Percentiles rank a stretch among this genome's conserved stretches.
These are phyloP conservation scores for Cyprinodon diabolis DNA, from an alignment of 2,797 vertebrate species.

Conservation along the genomic window DNA sequence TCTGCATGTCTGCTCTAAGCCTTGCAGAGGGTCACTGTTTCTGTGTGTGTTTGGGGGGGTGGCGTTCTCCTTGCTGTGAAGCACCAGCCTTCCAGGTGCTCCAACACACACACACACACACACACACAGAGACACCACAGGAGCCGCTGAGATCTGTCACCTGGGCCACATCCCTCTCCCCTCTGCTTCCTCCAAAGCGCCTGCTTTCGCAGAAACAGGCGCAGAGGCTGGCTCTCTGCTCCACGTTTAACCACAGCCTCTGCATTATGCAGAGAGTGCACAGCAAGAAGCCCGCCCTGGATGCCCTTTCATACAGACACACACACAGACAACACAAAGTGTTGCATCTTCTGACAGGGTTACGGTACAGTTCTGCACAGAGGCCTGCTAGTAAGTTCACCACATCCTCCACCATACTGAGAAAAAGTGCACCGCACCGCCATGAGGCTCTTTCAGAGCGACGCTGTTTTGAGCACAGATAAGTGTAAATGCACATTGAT, in stretches of 20 bases:
- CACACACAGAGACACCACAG: slow-evolving; percentile 56
- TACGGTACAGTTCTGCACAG: slow-evolving; percentile 33
- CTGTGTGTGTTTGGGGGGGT: neutral
- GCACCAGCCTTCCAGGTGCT: slow-evolving; percentile 45
- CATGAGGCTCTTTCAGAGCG: slow-evolving; percentile 37
- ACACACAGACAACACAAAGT: slow-evolving; percentile 6
- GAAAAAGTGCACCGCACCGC: slow-evolving; percentile 57
- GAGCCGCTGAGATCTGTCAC: slow-evolving; percentile 59
- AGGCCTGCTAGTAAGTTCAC: slow-evolving; percentile 55
- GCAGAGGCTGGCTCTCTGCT: slow-evolving; percentile 28
- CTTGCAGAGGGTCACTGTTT: slow-evolving; percentile 24
- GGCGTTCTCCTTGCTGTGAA: slow-evolving; percentile 13
- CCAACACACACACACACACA: slow-evolving; percentile 33
- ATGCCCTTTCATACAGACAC: slow-evolving; percentile 28
- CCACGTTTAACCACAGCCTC: slow-evolving; percentile 52
- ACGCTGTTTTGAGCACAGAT: slow-evolving; percentile 24
- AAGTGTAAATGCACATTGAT: slow-evolving; percentile 43
- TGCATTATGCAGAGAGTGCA: slow-evolving; percentile 57
- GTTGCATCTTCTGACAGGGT: slow-evolving; percentile 35
- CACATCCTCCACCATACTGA: slow-evolving; percentile 71
- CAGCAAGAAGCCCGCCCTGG: slow-evolving; percentile 31
- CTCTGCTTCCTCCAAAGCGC: slow-evolving; percentile 40
- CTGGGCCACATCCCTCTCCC: slow-evolving; percentile 64
- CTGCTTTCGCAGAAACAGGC: slow-evolving; percentile 66
- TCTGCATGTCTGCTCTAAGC: neutral